Conservation (phyloP, 1,140 invertebrate genomes). For the Hylaeus anthracinus region DNA sequence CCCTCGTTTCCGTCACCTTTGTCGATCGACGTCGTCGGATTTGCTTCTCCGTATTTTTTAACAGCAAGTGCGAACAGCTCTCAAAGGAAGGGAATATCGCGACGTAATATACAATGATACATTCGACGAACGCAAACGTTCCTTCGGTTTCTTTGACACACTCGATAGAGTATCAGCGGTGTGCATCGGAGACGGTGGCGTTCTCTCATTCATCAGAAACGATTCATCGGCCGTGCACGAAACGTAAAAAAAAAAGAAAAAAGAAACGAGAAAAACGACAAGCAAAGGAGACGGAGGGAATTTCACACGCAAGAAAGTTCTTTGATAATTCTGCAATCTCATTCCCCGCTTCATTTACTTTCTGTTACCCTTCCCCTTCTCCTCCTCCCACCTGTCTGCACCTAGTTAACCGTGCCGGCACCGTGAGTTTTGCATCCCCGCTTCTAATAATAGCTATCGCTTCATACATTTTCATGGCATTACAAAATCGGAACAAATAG, state of each 20-base stretch:
- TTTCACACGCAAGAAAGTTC: conserved; percentile 66
- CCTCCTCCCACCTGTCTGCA: conserved; percentile 61
- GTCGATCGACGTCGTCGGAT: not conserved
- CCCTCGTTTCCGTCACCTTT: not conserved
- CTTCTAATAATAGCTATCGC: conserved; percentile 80
- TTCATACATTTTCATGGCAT: conserved; percentile 81
- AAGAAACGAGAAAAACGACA: not conserved
- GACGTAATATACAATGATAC: not conserved
- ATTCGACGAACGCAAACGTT: conserved; percentile 9
- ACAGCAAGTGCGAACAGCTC: not conserved
- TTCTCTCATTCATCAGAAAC: conserved; percentile 51
- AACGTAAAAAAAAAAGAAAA: not conserved
- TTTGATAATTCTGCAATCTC: conserved; percentile 70
- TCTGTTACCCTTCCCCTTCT: conserved; percentile 43
- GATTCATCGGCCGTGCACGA: conserved; percentile 45
- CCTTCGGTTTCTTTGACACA: conserved; percentile 16
- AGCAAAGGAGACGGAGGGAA: not conserved
- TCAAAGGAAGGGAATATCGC: not conserved
- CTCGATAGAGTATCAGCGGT: conserved; percentile 14
- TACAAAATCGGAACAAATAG: conserved; percentile 81
- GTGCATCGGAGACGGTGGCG: conserved; percentile 19
- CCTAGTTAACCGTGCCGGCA: conserved; percentile 67
- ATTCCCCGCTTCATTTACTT: conserved; percentile 71
- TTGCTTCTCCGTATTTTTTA: not conserved
- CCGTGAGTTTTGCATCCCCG: conserved; percentile 73